Percentiles rank a stretch among this genome's conserved stretches.
These are phyloP conservation scores for Drosophila sturtevanti DNA, from an alignment of 1,140 invertebrate genomes.

Conservation along the genomic window DNA sequence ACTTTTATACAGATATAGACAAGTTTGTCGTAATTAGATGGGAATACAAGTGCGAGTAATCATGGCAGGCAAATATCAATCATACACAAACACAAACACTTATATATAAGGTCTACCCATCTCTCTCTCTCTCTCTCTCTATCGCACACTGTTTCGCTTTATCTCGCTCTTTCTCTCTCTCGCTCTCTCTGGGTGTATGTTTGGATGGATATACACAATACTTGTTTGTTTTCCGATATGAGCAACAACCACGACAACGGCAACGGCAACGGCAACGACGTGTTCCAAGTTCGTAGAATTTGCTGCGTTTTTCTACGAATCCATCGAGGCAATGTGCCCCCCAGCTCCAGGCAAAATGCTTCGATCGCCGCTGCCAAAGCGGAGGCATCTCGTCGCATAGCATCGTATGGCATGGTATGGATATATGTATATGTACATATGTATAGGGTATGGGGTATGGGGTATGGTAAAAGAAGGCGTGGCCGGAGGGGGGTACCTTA, in stretches of 20 bases:
- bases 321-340: conserved; percentile 25
- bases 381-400: background rate
- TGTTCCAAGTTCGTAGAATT: conserved; percentile 62
- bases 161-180: background rate
- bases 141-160: background rate
- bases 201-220: conserved; percentile 9
- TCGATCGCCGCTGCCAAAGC: conserved; percentile 41
- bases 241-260: conserved; percentile 31
- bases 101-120: no score
- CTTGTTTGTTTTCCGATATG: conserved; percentile 37
- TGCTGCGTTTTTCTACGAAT: conserved; percentile 64
- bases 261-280: background rate
- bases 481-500: conserved; percentile 14
- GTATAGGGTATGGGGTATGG: no score
- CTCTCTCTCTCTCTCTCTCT: background rate
- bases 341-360: conserved; percentile 29
- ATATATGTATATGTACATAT: no score
- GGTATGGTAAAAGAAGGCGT: background rate
- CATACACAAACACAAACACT: conserved; percentile 25
- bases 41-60: conserved; percentile 33
- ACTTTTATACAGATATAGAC: background rate
- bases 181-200: no score
- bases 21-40: conserved; percentile 19
- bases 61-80: conserved; percentile 55
- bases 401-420: background rate